Evolutionary conservation across 2,888 invertebrate species (phyloP).

Genomic region (Dryobota labecula): DNA sequence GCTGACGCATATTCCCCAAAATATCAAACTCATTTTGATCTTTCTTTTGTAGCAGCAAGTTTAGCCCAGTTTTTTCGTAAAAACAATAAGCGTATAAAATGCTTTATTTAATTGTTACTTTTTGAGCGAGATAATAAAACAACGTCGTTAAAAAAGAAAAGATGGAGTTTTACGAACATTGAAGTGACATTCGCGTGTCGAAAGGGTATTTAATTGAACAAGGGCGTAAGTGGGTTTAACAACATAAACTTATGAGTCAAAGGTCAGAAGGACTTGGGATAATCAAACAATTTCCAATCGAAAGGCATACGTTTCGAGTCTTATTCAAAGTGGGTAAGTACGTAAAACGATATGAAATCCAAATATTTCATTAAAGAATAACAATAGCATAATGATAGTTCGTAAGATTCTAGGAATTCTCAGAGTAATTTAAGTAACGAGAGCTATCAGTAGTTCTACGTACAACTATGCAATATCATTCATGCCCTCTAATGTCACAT

Average conservation of each 20-base stretch:
- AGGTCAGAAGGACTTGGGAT: constrained; percentile 35
- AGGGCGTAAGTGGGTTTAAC: constrained; percentile 40
- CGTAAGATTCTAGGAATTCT: constrained; percentile 4
- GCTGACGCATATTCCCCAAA: constrained; percentile 24
- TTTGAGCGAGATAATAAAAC: constrained; percentile 47
- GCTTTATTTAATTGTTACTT: constrained; percentile 30
- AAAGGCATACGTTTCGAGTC: background rate
- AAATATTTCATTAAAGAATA: background rate
- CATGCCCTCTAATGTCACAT: constrained; percentile 45
- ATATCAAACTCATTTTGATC: constrained; percentile 13
- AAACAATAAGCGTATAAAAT: constrained; percentile 34
- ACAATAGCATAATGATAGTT: background rate
- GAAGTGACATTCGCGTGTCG: constrained; percentile 63
- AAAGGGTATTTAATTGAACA: constrained; percentile 48
- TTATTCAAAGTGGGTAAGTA: background rate
- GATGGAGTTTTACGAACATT: constrained; percentile 34
- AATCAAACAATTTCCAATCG: constrained; percentile 16
- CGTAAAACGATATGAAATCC: background rate
- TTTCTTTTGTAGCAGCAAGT: constrained; percentile 27
- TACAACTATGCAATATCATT: constrained; percentile 30
- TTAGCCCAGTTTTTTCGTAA: constrained; percentile 47
- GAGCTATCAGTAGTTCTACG: constrained; percentile 7
- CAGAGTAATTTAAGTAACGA: constrained; percentile 8
- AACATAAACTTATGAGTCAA: constrained; percentile 36
- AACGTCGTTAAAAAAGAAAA: constrained; percentile 39